A percentile compares a stretch with the other conserved stretches of the same genome.
phyloP scores from a whole-genome alignment of 2,797 vertebrate genomes.

The Percopsis omiscomaycus region DNA sequence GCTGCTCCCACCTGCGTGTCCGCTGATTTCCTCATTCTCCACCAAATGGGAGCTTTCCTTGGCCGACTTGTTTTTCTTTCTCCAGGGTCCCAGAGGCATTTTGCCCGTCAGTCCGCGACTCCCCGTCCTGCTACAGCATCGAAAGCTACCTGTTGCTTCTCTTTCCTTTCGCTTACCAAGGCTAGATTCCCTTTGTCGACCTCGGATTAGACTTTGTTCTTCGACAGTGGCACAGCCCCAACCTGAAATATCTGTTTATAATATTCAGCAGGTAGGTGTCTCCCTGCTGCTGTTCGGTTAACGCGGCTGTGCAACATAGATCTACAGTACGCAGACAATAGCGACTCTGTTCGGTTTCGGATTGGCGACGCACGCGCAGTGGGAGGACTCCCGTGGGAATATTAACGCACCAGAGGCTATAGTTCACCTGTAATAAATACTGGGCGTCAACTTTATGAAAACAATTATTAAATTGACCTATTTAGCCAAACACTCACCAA shows the following conservation, averaged over 20 bases:
- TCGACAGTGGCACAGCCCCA: conserved; percentile 39
- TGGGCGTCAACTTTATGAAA: too few species aligned
- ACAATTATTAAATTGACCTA: too few species aligned
- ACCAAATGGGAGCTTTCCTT: conserved; percentile 81
- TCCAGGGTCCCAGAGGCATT: conserved; percentile 88
- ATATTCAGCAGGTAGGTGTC: conserved; percentile 66
- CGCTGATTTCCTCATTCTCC: conserved; percentile 83
- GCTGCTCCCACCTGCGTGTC: conserved; percentile 63
- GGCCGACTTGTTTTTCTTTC: conserved; percentile 76
- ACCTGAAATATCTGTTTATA: conserved; percentile 20
- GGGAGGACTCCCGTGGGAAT: conserved; percentile 24
- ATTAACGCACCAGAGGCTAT: conserved; percentile 13
- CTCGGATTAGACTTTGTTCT: conserved; percentile 46
- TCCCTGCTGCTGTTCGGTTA: conserved; percentile 1
- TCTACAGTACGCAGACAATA: conserved; percentile 71
- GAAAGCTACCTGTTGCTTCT: conserved; percentile 66
- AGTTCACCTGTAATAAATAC: conserved; percentile 60
- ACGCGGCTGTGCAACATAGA: conserved; percentile 39
- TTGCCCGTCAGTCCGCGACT: conserved; percentile 25
- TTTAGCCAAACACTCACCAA: background rate
- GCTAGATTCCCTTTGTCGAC: conserved; percentile 30
- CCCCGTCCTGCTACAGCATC: conserved; percentile 54
- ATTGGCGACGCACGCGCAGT: conserved; percentile 72
- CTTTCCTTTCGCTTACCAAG: conserved; percentile 16
- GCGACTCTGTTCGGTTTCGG: conserved; percentile 61